Conservation (phyloP, 2,797 vertebrate species). For the Percopsis omiscomaycus region DNA sequence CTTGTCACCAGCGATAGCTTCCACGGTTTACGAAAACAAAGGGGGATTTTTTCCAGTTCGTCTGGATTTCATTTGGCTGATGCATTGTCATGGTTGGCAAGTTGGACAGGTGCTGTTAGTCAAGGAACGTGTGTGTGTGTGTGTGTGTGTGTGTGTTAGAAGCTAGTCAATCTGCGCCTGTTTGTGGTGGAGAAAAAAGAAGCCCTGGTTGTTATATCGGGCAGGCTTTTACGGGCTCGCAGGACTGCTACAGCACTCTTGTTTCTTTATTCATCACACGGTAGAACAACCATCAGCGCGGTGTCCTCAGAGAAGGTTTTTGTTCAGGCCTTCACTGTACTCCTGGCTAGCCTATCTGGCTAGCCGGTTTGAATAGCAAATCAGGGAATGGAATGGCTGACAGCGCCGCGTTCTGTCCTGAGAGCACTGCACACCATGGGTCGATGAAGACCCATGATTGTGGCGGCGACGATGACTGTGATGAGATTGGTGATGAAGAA, state of each 20-base stretch:
- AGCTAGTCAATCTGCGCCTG: conserved; percentile 14
- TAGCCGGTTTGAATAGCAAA: conserved; percentile 51
- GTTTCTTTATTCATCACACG: conserved; percentile 68
- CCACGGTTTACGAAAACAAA: conserved; percentile 53
- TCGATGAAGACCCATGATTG: conserved; percentile 20
- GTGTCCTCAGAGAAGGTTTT: conserved; percentile 68
- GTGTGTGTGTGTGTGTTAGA: conserved; percentile 19
- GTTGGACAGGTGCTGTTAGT: conserved; percentile 60
- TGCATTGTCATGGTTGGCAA: conserved; percentile 60
- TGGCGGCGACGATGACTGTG: conserved; percentile 27
- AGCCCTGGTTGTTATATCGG: conserved; percentile 34
- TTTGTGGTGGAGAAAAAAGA: conserved; percentile 7
- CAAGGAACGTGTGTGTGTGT: conserved; percentile 31
- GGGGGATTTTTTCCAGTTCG: conserved; percentile 58
- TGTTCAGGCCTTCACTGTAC: conserved; percentile 57
- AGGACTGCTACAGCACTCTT: conserved; percentile 51
- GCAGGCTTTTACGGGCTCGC: conserved; percentile 51
- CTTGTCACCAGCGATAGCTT: conserved; percentile 46
- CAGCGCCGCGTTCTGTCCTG: conserved; percentile 22
- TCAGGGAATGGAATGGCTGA: conserved; percentile 31
- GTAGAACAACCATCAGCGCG: conserved; percentile 66
- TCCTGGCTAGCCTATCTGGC: conserved; percentile 35
- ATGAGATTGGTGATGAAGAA: conserved; percentile 35
- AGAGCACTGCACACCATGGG: conserved; percentile 7
- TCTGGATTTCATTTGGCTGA: conserved; percentile 68